These are phyloP conservation scores for Macrocentrus cingulum DNA, from an alignment of 1,140 invertebrate species.

Conservation along the genomic window DNA sequence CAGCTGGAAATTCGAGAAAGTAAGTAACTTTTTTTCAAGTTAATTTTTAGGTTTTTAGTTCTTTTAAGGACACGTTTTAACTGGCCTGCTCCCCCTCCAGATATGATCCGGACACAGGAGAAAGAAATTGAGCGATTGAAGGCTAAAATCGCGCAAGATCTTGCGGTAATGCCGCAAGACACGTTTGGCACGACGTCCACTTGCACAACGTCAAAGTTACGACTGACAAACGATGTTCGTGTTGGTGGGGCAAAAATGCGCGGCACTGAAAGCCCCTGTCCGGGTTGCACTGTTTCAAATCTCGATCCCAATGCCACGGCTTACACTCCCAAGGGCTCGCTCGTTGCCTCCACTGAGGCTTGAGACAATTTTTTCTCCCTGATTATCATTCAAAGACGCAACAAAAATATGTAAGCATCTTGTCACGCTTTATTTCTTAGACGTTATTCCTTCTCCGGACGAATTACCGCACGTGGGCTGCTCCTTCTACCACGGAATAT, in stretches of 20 bases:
- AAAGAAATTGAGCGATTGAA: constrained; percentile 90
- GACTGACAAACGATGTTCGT: constrained; percentile 57
- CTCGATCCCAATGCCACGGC: constrained; percentile 90
- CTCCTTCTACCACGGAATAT: not conserved
- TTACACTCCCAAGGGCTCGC: constrained; percentile 79
- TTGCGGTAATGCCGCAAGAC: constrained; percentile 87
- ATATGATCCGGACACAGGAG: constrained; percentile 76
- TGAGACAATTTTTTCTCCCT: constrained; percentile 32
- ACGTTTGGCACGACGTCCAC: constrained; percentile 59
- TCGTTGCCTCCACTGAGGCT: constrained; percentile 64
- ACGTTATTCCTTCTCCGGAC: not conserved
- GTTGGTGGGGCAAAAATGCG: constrained; percentile 53
- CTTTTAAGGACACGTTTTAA: constrained; percentile 6
- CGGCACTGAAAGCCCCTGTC: constrained; percentile 51
- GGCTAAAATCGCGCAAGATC: constrained; percentile 84
- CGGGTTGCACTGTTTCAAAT: constrained; percentile 65
- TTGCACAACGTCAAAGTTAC: constrained; percentile 64
- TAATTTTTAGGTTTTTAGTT: constrained; percentile 29
- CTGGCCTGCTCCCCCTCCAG: constrained; percentile 53
- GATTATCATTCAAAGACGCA: constrained; percentile 5
- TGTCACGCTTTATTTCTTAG: constrained; percentile 3
- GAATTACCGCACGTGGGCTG: not conserved
- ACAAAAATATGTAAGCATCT: constrained; percentile 11
- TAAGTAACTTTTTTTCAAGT: constrained; percentile 62
- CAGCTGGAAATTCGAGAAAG: constrained; percentile 91